Evolutionary conservation across 1,140 invertebrate species (phyloP).

Genomic region (Eriosoma lanigerum): DNA sequence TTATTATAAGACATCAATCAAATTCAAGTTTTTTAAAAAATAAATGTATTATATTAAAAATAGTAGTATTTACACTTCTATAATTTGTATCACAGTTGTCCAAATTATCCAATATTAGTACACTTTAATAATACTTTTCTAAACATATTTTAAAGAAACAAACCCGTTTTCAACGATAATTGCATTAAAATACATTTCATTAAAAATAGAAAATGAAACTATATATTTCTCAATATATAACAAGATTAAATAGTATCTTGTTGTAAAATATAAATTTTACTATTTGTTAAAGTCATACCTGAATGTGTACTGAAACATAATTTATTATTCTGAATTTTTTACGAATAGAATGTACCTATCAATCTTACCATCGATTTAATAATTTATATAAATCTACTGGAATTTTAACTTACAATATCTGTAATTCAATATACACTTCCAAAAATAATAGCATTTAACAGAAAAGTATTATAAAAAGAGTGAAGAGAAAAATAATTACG

Average conservation of each 20-base stretch:
- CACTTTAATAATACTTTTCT: no score
- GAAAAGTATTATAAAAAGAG: no score
- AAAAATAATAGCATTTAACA: background rate
- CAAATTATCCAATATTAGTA: no score
- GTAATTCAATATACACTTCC: background rate
- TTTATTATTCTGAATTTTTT: background rate
- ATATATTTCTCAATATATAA: background rate
- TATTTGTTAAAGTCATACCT: background rate
- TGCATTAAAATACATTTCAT: background rate
- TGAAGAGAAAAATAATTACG: no score
- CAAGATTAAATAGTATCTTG: background rate
- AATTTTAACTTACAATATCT: slow-evolving; percentile 10
- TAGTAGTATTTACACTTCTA: no score
- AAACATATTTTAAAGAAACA: no score
- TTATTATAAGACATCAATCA: no score
- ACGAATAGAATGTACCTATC: background rate
- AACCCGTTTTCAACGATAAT: no score
- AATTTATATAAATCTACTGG: background rate
- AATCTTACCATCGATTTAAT: background rate
- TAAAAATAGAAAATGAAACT: background rate
- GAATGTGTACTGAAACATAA: background rate
- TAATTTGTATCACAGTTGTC: no score
- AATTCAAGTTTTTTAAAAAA: no score
- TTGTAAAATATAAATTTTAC: slow-evolving; percentile 19
- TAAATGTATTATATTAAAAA: no score